These are phyloP conservation scores for Philaenus spumarius DNA, from an alignment of 1,140 invertebrate species.

Conservation along the genomic window DNA sequence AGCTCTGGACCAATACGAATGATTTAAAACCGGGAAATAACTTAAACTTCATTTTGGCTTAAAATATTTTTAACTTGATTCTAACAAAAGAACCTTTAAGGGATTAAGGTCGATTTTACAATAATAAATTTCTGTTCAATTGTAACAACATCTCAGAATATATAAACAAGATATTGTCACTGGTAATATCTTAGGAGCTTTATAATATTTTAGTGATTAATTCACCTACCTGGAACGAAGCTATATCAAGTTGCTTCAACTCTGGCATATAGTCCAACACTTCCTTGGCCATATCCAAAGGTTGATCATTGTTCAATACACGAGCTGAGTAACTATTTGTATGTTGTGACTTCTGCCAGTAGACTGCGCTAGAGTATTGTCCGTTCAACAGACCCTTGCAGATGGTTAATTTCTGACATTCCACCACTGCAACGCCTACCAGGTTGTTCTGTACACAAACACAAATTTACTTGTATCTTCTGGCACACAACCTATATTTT, in stretches of 20 bases:
- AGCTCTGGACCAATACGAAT: too few relatives aligned
- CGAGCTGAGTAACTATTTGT: slow-evolving; percentile 26
- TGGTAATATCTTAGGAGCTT: too few relatives aligned
- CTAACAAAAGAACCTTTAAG: too few relatives aligned
- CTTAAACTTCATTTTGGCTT: too few relatives aligned
- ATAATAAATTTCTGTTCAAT: too few relatives aligned
- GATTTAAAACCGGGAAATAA: too few relatives aligned
- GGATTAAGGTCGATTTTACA: too few relatives aligned
- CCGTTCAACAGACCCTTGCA: slow-evolving; percentile 43
- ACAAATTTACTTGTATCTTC: too few relatives aligned
- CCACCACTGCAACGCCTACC: slow-evolving; percentile 47
- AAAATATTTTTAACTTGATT: too few relatives aligned
- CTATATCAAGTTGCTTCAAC: slow-evolving; percentile 42
- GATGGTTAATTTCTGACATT: slow-evolving; percentile 40
- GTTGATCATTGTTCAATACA: slow-evolving; percentile 38
- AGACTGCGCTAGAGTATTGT: slow-evolving; percentile 42
- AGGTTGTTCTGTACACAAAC: slow-evolving; percentile 50
- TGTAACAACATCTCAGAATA: too few relatives aligned
- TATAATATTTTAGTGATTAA: not conserved
- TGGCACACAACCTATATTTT: too few relatives aligned
- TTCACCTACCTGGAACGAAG: slow-evolving; percentile 43
- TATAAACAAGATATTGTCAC: too few relatives aligned
- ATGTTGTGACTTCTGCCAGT: slow-evolving; percentile 35
- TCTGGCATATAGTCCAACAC: slow-evolving; percentile 50
- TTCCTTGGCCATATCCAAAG: slow-evolving; percentile 46